These are phyloP conservation scores for Champsocephalus esox DNA, from an alignment of 2,797 vertebrate genomes.

Conservation along the genomic window DNA sequence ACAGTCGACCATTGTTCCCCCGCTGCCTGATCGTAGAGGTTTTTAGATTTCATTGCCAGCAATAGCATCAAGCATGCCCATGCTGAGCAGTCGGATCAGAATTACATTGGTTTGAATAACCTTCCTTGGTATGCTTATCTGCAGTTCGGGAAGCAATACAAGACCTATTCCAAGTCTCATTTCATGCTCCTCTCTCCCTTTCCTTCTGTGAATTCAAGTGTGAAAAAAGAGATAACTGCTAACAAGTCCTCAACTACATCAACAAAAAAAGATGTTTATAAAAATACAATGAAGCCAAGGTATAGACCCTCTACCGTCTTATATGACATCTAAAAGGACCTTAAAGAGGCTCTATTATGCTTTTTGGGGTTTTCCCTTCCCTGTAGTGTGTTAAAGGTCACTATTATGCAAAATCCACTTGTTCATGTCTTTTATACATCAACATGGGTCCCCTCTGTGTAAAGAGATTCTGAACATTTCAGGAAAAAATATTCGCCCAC, in stretches of 20 bases:
- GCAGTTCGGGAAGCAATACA: constrained; percentile 87
- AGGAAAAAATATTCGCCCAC: too few relatives aligned
- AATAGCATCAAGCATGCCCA: constrained; percentile 88
- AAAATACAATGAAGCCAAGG: not conserved
- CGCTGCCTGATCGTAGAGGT: constrained; percentile 87
- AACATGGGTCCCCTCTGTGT: too few relatives aligned
- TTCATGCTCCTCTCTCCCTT: constrained; percentile 78
- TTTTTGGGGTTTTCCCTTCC: too few relatives aligned
- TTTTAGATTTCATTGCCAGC: constrained; percentile 89
- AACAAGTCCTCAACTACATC: constrained; percentile 9
- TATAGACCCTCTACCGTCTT: not conserved
- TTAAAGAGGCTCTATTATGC: not conserved
- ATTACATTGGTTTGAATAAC: constrained; percentile 28
- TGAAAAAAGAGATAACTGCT: constrained; percentile 1
- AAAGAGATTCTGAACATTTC: too few relatives aligned
- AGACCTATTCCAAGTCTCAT: constrained; percentile 91
- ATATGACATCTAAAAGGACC: not conserved
- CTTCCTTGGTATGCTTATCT: constrained; percentile 12
- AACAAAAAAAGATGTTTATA: not conserved
- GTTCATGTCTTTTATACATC: too few relatives aligned
- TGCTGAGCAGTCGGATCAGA: constrained; percentile 75
- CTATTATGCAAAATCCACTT: too few relatives aligned
- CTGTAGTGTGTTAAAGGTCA: too few relatives aligned
- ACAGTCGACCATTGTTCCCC: constrained; percentile 85
- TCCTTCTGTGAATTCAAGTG: not conserved